Percentiles rank a stretch among this genome's conserved stretches.
Evolutionary conservation across 2,888 invertebrate genomes (phyloP).

Genomic region (Drosophila heteroneura): DNA sequence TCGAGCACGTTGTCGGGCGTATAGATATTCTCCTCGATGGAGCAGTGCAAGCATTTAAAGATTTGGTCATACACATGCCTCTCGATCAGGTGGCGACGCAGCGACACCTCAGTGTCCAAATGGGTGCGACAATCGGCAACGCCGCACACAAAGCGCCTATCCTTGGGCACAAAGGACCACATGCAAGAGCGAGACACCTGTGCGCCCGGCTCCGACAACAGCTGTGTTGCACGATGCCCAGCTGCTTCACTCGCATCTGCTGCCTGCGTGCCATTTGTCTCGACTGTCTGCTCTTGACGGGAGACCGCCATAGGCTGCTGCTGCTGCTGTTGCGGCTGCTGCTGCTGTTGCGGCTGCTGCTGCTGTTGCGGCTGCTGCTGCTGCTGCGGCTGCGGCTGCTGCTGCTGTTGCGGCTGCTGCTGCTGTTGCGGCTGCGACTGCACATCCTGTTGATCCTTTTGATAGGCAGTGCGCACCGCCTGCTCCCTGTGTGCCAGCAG

Average conservation of each 20-base stretch:
- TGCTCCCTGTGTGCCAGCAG: constrained; percentile 42
- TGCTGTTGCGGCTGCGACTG: background rate
- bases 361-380: background rate
- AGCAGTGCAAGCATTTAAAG: constrained; percentile 46
- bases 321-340: background rate
- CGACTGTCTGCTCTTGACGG: background rate
- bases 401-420: background rate
- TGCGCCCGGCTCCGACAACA: constrained; percentile 7
- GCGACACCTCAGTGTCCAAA: constrained; percentile 27
- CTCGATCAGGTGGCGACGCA: constrained; percentile 35
- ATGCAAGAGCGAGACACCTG: background rate
- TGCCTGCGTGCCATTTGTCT: background rate
- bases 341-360: too few species aligned
- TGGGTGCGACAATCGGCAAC: constrained; percentile 64
- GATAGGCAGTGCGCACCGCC: constrained; percentile 87
- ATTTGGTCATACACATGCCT: constrained; percentile 23
- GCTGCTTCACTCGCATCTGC: background rate
- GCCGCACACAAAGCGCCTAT: constrained; percentile 90
- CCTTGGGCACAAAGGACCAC: constrained; percentile 86
- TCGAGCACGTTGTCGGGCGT: constrained; percentile 86
- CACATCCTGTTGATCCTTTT: constrained; percentile 44
- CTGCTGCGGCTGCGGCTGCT: too few species aligned
- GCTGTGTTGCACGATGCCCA: too few species aligned
- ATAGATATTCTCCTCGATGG: rapidly evolving
- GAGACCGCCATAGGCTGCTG: background rate